phyloP scores from a whole-genome alignment of 2,797 vertebrate genomes.

The Argya squamiceps region DNA sequence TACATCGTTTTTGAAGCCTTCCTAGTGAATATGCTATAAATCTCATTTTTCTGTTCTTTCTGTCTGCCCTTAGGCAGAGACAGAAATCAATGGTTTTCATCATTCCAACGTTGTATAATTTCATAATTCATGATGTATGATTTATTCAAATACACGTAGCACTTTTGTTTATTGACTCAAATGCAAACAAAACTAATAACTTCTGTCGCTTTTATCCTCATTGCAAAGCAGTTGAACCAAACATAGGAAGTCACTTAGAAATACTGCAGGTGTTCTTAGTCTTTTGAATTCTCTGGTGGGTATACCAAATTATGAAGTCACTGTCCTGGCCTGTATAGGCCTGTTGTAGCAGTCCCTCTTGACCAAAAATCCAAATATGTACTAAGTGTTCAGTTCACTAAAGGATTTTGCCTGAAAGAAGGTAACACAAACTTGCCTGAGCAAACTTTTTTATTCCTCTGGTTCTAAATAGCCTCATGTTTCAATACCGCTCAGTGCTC shows the following conservation, averaged over 20 bases:
- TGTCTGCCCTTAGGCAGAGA: conserved; percentile 51
- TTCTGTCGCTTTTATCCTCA: not conserved
- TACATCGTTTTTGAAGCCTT: conserved; percentile 18
- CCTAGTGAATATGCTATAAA: not conserved
- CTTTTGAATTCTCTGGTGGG: not conserved
- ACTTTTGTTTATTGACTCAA: conserved; percentile 39
- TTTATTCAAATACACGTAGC: conserved; percentile 52
- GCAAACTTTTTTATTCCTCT: not conserved
- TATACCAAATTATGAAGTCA: not conserved
- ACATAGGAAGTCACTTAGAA: not conserved
- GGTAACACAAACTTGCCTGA: not conserved
- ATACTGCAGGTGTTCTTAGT: not conserved
- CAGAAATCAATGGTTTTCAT: conserved; percentile 57
- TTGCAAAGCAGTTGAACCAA: not conserved
- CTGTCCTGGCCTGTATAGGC: not conserved
- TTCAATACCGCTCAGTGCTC: not conserved
- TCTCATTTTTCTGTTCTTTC: conserved; percentile 45
- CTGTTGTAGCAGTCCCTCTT: not conserved
- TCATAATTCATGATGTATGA: conserved; percentile 48
- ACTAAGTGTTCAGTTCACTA: not conserved
- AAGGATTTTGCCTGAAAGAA: not conserved
- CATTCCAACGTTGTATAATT: not conserved
- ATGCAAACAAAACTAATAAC: conserved; percentile 29
- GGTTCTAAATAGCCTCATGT: not conserved
- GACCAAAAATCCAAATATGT: not conserved